Base-by-base conservation (phyloP, 2,113 vertebrate species). In the Chinchilla lanigera region DNA sequence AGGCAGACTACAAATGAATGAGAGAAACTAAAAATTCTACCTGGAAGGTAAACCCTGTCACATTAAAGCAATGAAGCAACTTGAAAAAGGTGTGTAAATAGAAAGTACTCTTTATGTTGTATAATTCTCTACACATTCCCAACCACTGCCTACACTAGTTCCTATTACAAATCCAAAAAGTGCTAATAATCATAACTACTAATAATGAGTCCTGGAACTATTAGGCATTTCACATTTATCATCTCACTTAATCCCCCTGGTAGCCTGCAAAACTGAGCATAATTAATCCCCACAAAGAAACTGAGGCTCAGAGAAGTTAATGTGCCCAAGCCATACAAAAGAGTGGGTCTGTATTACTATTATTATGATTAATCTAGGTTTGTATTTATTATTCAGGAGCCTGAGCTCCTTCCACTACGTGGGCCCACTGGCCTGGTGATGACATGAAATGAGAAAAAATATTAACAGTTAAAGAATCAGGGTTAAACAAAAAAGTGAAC, bases 271-370 rank as follows among this genome's bases (percentile, higher is more conserved):
- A 92, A 87, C 17, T 85, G 38, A 90, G 58, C 69, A 85, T 81
- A 93, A 54, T 84, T 82, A 90, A 93, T 89, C 26, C 86, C 80
- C 67, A 90, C 17, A 71, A 92, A 82, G 56, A 96, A 97, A 97
- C 97, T 90, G 95, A 97, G 95, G 97, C 97, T 97, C 97, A 97
- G 65, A 97, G 97, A 97, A 95, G 38, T 90, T 95, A 97, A 96
- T 94, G 85, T 87, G 94, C 90, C 85, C 85, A 19, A 54, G 58
- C 22, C 73, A 82, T 12, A 65, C 22, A 69, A 80, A 0, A 41
- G 17, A 44, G 83, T 8, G 52, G 71, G 6, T 77, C 28, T 77
- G 44, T 77, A 50, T 77, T 77, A 77, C 73, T 77, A 47, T 30
- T 30, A 47, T 30, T 50, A 77, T 77, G 44, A 77, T 77, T 77